Conservation (phyloP, 2,113 vertebrate genomes). For the Siniperca knerii region DNA sequence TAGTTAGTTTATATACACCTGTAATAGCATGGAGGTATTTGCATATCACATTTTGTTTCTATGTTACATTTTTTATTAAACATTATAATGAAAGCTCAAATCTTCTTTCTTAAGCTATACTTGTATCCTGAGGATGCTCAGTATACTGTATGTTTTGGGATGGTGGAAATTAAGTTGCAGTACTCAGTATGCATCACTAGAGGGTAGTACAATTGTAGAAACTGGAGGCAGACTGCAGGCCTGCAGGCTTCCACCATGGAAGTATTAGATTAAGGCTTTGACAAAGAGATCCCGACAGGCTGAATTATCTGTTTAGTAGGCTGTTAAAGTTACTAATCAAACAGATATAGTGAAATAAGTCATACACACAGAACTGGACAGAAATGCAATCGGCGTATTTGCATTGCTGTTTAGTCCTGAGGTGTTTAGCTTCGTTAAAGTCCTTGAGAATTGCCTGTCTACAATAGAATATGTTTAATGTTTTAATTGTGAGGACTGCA, state of each 20-base stretch:
- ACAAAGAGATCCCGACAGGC: constrained; percentile 1
- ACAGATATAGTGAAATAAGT: background rate
- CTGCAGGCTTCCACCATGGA: background rate
- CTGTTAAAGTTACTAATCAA: background rate
- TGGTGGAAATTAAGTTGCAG: constrained; percentile 3
- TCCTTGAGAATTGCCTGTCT: background rate
- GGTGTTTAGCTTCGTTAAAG: background rate
- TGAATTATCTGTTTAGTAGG: background rate
- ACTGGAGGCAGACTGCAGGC: background rate
- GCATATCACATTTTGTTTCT: background rate
- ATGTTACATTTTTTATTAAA: background rate
- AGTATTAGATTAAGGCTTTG: background rate
- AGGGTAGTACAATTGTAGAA: constrained; percentile 67
- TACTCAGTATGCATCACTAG: constrained; percentile 53
- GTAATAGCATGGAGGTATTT: background rate
- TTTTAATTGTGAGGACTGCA: background rate
- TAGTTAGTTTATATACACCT: background rate
- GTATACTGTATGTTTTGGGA: background rate
- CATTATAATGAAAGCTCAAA: background rate
- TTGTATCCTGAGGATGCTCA: background rate
- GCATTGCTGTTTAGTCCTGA: background rate
- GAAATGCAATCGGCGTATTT: background rate
- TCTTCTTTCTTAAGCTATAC: background rate
- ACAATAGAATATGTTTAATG: background rate
- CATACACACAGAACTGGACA: background rate